Percentiles rank a stretch among this genome's conserved stretches.
phyloP scores from a whole-genome alignment of 2,888 invertebrate species.

The Leptinotarsa rubiginosa region DNA sequence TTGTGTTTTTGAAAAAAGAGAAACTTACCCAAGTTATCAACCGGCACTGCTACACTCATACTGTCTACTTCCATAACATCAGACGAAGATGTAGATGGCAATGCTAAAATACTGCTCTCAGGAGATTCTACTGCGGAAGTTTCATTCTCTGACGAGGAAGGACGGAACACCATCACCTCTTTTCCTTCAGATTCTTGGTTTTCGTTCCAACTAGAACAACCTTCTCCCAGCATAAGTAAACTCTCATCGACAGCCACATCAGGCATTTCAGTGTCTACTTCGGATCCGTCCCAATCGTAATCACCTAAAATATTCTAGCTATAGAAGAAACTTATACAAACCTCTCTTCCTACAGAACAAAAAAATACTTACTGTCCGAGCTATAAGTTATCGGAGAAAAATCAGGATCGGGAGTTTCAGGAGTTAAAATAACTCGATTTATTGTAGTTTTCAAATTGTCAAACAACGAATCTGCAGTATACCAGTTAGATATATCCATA shows the following conservation, averaged over 20 bases:
- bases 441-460: conserved; percentile 82
- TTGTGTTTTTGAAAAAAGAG: too few relatives aligned
- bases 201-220: conserved; percentile 35
- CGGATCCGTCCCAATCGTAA: conserved; percentile 81
- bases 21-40: conserved; percentile 24
- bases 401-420: conserved; percentile 71
- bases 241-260: conserved; percentile 57
- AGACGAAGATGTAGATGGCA: conserved; percentile 46
- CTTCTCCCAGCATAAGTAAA: conserved; percentile 48
- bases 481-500: conserved; percentile 75
- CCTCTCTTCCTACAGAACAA: not conserved
- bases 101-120: conserved; percentile 43
- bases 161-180: conserved; percentile 48
- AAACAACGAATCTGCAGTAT: conserved; percentile 78
- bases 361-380: conserved; percentile 72
- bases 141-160: conserved; percentile 30
- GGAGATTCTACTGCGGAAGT: conserved; percentile 35
- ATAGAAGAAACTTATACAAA: too few relatives aligned
- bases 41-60: conserved; percentile 55
- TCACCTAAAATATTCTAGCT: conserved; percentile 68
- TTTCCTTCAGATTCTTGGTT: conserved; percentile 41
- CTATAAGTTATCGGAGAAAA: conserved; percentile 71
- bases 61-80: conserved; percentile 47
- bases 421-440: conserved; percentile 72
- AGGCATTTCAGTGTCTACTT: conserved; percentile 70